Base-by-base conservation (phyloP, 2,113 vertebrate genomes). In the Solea solea region DNA sequence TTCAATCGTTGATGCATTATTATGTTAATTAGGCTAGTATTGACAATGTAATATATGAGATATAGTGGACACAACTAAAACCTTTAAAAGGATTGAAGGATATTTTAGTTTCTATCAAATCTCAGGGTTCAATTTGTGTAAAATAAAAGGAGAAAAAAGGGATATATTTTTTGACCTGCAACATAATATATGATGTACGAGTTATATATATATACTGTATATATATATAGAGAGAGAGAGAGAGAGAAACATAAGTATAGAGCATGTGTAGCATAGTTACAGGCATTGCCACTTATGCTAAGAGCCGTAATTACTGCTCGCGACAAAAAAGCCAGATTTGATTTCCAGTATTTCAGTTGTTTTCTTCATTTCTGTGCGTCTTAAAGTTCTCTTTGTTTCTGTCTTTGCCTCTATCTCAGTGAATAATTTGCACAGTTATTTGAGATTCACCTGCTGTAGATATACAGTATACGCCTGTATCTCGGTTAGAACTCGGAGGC, bases 61-160 rank as follows among this genome's bases (percentile, higher is more conserved):
- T 73, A 12, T 76, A 75, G 72, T 62, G 48, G 66, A 68, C 25
- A 27, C 56, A 65, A 57, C 61, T 49, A 44, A 21, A 80, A 66
- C 25, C 54, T 28, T 73, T 82, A 34, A 34, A 34, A 34, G 34
- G 34, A 34, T 74, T 69, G 65, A 85, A 83, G 69, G 80, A 87
- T 44, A 69, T 86, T 82, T 83, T 64, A 34, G 60, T 80, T 56
- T 87, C 86, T 45, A 67, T 88, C 45, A 68, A 86, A 89, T 87
- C 90, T 91, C 90, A 90, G 89, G 90, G 89, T 88, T 80, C 64
- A 74, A 86, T 85, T 82, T 85, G 73, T 87, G 73, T 85, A 76
- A 77, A 80, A 62, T 74, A 71, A 87, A 72, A 54, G 8, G 63
- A 34, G 48, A 78, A n/a, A 57, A 66, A 85, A 86, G 74, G 84